Base-by-base conservation (phyloP, 2,888 invertebrate species). In the Ernsta delagoae region DNA sequence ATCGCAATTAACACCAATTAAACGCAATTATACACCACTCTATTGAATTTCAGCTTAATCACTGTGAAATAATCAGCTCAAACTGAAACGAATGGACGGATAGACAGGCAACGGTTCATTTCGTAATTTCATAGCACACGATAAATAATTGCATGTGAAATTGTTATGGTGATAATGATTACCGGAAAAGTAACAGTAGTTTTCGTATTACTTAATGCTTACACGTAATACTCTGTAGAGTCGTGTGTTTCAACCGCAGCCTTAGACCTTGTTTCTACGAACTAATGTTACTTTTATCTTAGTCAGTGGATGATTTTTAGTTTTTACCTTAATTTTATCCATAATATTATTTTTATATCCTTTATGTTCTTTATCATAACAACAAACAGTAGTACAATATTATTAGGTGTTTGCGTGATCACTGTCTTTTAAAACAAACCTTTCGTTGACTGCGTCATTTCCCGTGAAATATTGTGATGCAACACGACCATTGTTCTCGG, bases 381-480 rank as follows among this genome's bases (percentile, higher is more conserved):
- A 24, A 8, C 8, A 9, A 31, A 54, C 31, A 34, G 54, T 54
- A 54, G 54, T 31, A 4, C 11, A 11, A 5, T 24, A 24, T 24
- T 24, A 24, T 24, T 24, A 24, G 3, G 31, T 5, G 31, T 56
- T 56, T 6, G 57, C 57, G 57, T 59, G 43, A 60, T 45, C 56
- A 34, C 34, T 11, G 31, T 9, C 56, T 56, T 34, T 56, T 56
- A 34, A 11, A n/a, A 7, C 56, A 56, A 56, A 56, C 34, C 56
- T 56, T 53, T 56, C 34, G 54, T 24, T 31, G 31, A 31, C 64
- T 64, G 45, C 64, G 56, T 43, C 54, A 63, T 41, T 45, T 45
- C 48, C 48, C 56, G 57, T 65, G 57, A 65, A 65, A 65, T 65
- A 59, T 57, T 16, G 39, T 65, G 65, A 65, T 48, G 65, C 57